phyloP scores from a whole-genome alignment of 2,888 invertebrate species.

The Morpho achilles region DNA sequence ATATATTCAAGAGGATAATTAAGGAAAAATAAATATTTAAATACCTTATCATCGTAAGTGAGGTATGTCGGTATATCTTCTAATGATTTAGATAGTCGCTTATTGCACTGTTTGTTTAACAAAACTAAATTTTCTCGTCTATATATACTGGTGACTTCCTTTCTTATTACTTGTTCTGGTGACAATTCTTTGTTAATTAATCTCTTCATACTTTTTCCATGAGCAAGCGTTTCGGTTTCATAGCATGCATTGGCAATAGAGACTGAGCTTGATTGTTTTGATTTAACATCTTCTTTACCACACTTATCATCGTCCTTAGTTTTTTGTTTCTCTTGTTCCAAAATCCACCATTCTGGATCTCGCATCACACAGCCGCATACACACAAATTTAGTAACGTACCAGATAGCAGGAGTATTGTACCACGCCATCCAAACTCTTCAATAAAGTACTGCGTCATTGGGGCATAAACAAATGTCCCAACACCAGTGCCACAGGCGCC shows the following conservation, averaged over 20 bases:
- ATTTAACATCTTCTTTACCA: slow-evolving; percentile 46
- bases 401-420: slow-evolving; percentile 88
- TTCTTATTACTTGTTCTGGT: slow-evolving; percentile 54
- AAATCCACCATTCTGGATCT: slow-evolving; percentile 90
- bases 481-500: slow-evolving; percentile 94
- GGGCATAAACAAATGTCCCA: slow-evolving; percentile 93
- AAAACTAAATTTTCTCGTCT: slow-evolving; percentile 45
- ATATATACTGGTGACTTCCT: slow-evolving; percentile 52
- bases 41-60: slow-evolving; percentile 82
- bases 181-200: slow-evolving; percentile 50
- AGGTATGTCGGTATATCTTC: slow-evolving; percentile 87
- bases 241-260: slow-evolving; percentile 69
- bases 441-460: slow-evolving; percentile 88
- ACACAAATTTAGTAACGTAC: slow-evolving; percentile 90
- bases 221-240: slow-evolving; percentile 51
- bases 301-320: slow-evolving; percentile 29
- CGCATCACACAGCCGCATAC: slow-evolving; percentile 93
- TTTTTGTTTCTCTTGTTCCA: slow-evolving; percentile 79
- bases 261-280: slow-evolving; percentile 69
- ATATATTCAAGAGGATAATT: background rate
- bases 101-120: slow-evolving; percentile 40
- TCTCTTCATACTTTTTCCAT: slow-evolving; percentile 57
- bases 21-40: slow-evolving; percentile 6
- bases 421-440: slow-evolving; percentile 92
- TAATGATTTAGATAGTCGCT: slow-evolving; percentile 78